Evolutionary conservation across 64 coral and sea anemone genomes (phyloP).

Genomic region (Stichodactyla helianthus): DNA sequence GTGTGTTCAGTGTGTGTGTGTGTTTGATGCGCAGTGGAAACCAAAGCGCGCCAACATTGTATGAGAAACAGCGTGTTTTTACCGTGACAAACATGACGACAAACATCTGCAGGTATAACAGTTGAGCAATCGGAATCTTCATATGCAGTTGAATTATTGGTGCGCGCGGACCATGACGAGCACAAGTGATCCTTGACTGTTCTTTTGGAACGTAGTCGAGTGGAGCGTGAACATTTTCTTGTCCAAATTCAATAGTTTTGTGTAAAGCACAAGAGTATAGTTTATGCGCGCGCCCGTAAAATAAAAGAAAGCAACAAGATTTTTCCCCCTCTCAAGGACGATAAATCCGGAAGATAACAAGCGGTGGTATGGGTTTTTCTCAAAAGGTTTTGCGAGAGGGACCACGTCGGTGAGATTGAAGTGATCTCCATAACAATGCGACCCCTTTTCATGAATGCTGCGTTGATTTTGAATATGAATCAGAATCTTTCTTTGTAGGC

Average conservation of each 20-base stretch:
- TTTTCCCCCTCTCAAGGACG: not conserved
- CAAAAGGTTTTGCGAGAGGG: not conserved
- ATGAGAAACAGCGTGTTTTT: not conserved
- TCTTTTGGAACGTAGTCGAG: not conserved
- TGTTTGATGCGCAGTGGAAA: not conserved
- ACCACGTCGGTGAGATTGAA: constrained; percentile 11
- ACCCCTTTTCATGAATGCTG: constrained; percentile 50
- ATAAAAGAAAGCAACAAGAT: constrained; percentile 8
- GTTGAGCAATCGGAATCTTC: not conserved
- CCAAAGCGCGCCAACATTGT: not conserved
- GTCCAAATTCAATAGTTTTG: constrained; percentile 17
- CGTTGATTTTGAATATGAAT: constrained; percentile 64
- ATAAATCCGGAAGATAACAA: not conserved
- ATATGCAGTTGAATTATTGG: not conserved
- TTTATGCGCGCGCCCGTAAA: constrained; percentile 11
- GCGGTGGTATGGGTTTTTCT: not conserved
- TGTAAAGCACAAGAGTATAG: not conserved
- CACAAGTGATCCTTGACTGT: constrained; percentile 8
- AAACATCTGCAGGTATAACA: not conserved
- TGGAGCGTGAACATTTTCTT: constrained; percentile 6
- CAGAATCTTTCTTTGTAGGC: constrained; percentile 22
- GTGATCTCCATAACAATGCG: constrained; percentile 71
- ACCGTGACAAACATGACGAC: not conserved
- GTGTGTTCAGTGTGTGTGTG: no score
- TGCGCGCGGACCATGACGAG: not conserved